Evolutionary conservation across 2,888 invertebrate genomes (phyloP).

Genomic region (Drymonia ruficornis): DNA sequence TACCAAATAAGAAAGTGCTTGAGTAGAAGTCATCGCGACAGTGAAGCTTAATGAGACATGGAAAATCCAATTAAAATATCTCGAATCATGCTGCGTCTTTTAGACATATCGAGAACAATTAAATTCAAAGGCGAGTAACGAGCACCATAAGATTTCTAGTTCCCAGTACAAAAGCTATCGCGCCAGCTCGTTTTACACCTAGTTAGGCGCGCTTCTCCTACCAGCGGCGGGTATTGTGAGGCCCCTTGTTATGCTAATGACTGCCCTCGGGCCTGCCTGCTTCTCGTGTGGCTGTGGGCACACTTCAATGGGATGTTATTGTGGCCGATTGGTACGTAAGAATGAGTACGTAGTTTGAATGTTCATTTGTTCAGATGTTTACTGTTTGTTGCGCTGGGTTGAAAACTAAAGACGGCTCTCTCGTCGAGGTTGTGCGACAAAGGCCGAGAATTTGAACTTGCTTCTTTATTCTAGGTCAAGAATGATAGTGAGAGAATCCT

Average conservation of each 20-base stretch:
- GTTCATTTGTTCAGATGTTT: conserved; percentile 8
- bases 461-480: too few relatives aligned
- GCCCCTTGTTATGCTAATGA: conserved; percentile 76
- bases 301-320: conserved; percentile 50
- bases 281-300: conserved; percentile 27
- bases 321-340: conserved; percentile 34
- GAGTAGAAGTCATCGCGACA: too few relatives aligned
- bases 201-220: conserved; percentile 63
- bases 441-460: too few relatives aligned
- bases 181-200: conserved; percentile 69
- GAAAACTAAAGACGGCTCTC: neutral
- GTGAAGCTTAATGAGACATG: neutral
- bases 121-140: conserved; percentile 11
- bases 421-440: too few relatives aligned
- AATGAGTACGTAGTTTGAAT: neutral
- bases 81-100: too few relatives aligned
- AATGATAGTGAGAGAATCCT: too few relatives aligned
- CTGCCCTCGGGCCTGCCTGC: conserved; percentile 53
- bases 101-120: conserved; percentile 6
- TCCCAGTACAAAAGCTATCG: conserved; percentile 42
- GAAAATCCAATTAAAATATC: neutral
- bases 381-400: conserved; percentile 9
- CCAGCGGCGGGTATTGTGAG: conserved; percentile 33
- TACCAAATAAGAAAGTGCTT: too few relatives aligned
- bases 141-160: conserved; percentile 35